phyloP scores from a whole-genome alignment of 2,113 vertebrate species.

The Spizaetus ornatus region DNA sequence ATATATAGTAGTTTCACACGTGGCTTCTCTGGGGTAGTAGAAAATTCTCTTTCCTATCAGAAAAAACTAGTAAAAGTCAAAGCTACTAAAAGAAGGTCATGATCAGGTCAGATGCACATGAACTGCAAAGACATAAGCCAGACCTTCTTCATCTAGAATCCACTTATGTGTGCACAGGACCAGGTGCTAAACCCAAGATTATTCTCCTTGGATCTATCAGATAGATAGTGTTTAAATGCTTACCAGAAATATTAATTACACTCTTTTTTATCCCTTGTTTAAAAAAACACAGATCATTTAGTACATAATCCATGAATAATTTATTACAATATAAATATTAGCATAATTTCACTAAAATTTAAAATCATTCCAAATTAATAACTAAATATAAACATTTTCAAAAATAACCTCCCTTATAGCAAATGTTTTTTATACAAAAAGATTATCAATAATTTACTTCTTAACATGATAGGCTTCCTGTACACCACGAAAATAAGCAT shows the following conservation, averaged over 20 bases:
- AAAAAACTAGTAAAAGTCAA: not conserved
- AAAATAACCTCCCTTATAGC: not conserved
- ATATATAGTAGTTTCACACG: not conserved
- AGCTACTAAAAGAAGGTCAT: not conserved
- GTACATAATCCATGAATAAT: not conserved
- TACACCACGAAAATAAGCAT: not conserved
- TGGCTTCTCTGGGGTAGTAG: not conserved
- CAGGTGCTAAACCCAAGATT: not conserved
- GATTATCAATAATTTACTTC: not conserved
- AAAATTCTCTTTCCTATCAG: not conserved
- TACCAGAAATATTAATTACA: not conserved
- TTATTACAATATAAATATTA: conserved; percentile 10
- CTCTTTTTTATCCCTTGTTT: not conserved
- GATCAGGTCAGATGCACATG: not conserved
- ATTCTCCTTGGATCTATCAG: not conserved
- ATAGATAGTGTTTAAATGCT: not conserved
- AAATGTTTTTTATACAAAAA: not conserved
- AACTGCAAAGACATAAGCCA: not conserved
- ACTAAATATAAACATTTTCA: not conserved
- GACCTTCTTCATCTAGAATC: not conserved
- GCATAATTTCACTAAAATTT: not conserved
- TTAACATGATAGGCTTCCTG: not conserved
- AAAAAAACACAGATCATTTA: not conserved
- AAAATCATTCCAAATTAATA: not conserved
- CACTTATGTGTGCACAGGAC: not conserved